phyloP scores from a whole-genome alignment of 2,113 vertebrate genomes.

The Manacus vitellinus region DNA sequence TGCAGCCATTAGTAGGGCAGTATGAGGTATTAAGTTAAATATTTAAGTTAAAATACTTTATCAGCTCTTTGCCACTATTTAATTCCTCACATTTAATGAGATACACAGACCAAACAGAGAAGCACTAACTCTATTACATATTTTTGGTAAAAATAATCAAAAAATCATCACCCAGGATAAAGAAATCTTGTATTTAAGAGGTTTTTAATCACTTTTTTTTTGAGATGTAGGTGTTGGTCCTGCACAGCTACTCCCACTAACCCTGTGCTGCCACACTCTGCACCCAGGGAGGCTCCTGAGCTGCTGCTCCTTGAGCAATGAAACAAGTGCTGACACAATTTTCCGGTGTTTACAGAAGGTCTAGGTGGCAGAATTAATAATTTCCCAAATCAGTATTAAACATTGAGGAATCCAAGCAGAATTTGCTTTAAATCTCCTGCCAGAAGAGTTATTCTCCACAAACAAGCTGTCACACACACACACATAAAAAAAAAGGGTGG shows the following conservation, averaged over 20 bases:
- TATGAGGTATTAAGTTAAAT: neutral
- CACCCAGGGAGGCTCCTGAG: slow-evolving; percentile 35
- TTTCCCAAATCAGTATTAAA: slow-evolving; percentile 5
- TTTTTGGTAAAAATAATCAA: neutral
- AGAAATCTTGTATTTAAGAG: neutral
- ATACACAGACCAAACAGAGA: neutral
- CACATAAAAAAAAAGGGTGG: neutral
- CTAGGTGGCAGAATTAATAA: slow-evolving; percentile 60
- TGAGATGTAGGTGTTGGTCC: neutral
- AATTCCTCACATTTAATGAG: neutral
- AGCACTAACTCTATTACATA: fast-evolving
- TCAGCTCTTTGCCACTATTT: neutral
- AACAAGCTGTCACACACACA: slow-evolving; percentile 46
- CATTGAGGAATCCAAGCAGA: neutral
- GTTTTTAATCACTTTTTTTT: neutral
- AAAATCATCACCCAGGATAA: neutral
- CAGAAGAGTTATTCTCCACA: neutral
- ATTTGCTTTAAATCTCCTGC: neutral
- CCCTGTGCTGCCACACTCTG: slow-evolving; percentile 73
- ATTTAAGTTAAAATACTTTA: neutral
- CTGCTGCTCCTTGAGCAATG: neutral
- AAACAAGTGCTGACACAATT: neutral
- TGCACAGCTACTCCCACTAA: slow-evolving; percentile 64
- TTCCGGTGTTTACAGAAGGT: neutral
- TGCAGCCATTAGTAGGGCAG: neutral